Evolutionary conservation across 2,797 vertebrate genomes (phyloP).

Genomic region (Sibirionetta formosa): DNA sequence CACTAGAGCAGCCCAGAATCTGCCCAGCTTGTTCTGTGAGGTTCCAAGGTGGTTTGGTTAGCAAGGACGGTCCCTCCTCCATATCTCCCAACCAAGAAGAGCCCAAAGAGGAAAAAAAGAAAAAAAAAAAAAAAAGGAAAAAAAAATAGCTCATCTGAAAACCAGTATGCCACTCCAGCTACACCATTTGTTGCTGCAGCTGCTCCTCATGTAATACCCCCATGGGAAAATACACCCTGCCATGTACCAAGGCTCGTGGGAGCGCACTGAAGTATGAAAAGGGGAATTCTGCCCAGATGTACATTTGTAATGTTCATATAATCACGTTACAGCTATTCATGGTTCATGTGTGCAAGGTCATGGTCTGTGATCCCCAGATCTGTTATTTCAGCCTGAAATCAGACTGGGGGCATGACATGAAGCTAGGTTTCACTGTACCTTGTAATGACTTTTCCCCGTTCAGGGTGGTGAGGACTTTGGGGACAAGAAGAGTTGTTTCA

Average conservation of each 20-base stretch:
- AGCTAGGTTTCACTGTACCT: not conserved
- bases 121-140: not conserved
- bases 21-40: not conserved
- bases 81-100: not conserved
- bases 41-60: not conserved
- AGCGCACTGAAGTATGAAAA: not conserved
- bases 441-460: not conserved
- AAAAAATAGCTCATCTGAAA: not conserved
- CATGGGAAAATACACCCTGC: not conserved
- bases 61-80: not conserved
- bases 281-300: not conserved
- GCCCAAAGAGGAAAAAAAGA: not conserved
- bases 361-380: rapidly evolving
- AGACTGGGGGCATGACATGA: not conserved
- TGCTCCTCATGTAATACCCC: not conserved
- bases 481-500: not conserved
- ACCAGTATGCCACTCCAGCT: not conserved
- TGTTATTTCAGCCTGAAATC: not conserved
- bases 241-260: not conserved
- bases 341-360: not conserved
- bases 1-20: not conserved
- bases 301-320: rapidly evolving
- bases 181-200: not conserved
- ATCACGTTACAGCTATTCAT: rapidly evolving
- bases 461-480: not conserved